Evolutionary conservation across 2,113 vertebrate genomes (phyloP).

Genomic region (Tychaedon coryphoeus): DNA sequence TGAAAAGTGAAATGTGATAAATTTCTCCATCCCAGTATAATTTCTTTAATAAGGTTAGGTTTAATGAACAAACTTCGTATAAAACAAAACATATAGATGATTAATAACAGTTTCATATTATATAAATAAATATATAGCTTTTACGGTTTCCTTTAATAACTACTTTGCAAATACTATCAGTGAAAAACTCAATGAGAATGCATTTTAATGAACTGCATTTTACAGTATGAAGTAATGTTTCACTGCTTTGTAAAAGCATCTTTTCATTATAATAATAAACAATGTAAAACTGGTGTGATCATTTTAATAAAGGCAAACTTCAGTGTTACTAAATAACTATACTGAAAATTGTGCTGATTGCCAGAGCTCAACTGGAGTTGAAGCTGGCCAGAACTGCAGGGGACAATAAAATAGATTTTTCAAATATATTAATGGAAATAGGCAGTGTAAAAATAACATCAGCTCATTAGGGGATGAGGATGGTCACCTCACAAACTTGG

Average conservation of each 20-base stretch:
- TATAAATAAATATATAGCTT: background rate
- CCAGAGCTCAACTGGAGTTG: background rate
- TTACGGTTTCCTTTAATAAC: background rate
- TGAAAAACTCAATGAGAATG: background rate
- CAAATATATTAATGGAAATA: background rate
- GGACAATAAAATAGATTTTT: background rate
- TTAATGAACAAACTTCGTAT: background rate
- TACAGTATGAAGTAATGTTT: background rate
- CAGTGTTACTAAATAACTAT: background rate
- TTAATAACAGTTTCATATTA: background rate
- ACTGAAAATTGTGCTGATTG: background rate
- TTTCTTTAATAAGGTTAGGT: background rate
- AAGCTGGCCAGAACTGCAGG: background rate
- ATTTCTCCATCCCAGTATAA: background rate
- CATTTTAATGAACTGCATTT: background rate
- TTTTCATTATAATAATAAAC: background rate
- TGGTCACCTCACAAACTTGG: background rate
- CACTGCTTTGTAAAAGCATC: background rate
- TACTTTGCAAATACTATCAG: background rate
- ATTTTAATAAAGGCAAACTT: background rate
- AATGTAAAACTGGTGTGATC: background rate
- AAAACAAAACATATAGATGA: background rate
- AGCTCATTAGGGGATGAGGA: background rate
- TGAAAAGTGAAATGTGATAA: background rate
- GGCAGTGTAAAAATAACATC: background rate